Base-by-base conservation (phyloP, 2,888 invertebrate genomes). In the Pyrrhosoma nymphula region DNA sequence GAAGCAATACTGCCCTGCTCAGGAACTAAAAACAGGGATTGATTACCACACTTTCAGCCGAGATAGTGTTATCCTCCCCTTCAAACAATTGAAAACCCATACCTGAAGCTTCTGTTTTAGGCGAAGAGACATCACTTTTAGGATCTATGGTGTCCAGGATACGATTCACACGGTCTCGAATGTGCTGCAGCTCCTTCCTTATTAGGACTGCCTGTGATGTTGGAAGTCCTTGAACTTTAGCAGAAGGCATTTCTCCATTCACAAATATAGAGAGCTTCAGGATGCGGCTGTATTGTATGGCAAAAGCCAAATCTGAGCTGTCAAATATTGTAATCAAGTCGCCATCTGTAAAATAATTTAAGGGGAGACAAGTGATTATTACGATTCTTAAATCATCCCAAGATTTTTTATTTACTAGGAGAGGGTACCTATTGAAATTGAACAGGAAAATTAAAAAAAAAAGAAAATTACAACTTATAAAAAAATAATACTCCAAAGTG, bases 321-420 rank as follows among this genome's bases (percentile, higher is more conserved):
- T 98, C 98, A 97, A 98, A 98, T 96, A 98, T 98, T 90, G 98
- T 98, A 96, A 98, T 98, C 96, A 98, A 97, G 96, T 98, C 98
- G 95, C 98, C 98, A 97, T 98, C 98, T 98, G 97, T 47, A 97
- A 97, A 95, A 30, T 91, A 93, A 56, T 91, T 3, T 39, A n/a
- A 60, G 23, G n/a, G 16, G 16, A 95, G 35, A 75, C 47, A 47
- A 47, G 82, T 95, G 95, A 95, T 95, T 63, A 95, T 95, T 39
- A 89, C 56, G 26, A 89, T 20, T 20, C n/a, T 47, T 14, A 95
- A 55, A 88, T 47, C 47, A 60, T 89, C 1, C 8, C 47, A 47
- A 4, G 8, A 47, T 47, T 47, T 47, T 47, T 47, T 47, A 47
- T 47, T 47, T 47, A 47, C n/a, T n/a, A n/a, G n/a, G n/a, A n/a